These are phyloP conservation scores for Homalodisca vitripennis DNA, from an alignment of 1,140 invertebrate species.

Conservation along the genomic window DNA sequence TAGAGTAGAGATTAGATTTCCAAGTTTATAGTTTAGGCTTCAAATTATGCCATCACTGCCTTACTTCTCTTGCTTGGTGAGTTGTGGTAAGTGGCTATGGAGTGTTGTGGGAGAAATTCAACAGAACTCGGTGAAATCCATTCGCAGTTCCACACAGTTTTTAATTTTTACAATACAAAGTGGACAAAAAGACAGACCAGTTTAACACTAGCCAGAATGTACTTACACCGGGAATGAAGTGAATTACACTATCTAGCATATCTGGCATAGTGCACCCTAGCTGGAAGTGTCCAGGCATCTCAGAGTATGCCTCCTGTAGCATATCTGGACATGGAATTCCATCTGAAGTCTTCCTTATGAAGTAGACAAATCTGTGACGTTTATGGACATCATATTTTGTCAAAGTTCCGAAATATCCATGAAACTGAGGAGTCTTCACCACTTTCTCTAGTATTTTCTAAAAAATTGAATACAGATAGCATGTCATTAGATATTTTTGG, in stretches of 20 bases:
- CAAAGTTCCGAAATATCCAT: conserved; percentile 63
- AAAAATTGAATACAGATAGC: conserved; percentile 29
- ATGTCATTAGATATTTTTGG: too few relatives aligned
- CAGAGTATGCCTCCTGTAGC: conserved; percentile 50
- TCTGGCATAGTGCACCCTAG: conserved; percentile 58
- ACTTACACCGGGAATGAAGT: conserved; percentile 19
- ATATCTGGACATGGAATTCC: conserved; percentile 55
- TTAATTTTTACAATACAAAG: too few relatives aligned
- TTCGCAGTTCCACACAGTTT: too few relatives aligned
- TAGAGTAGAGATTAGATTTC: too few relatives aligned
- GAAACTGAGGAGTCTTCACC: conserved; percentile 62
- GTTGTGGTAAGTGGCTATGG: too few relatives aligned
- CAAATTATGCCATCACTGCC: too few relatives aligned
- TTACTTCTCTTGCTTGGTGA: too few relatives aligned
- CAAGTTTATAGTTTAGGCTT: too few relatives aligned
- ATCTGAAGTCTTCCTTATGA: conserved; percentile 59
- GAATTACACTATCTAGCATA: conserved; percentile 50
- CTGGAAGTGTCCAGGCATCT: conserved; percentile 63
- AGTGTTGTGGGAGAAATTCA: too few relatives aligned
- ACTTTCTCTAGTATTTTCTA: conserved; percentile 65
- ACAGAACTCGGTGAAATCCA: too few relatives aligned
- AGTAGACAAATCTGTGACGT: conserved; percentile 61
- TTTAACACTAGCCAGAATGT: too few relatives aligned
- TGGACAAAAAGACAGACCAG: too few relatives aligned
- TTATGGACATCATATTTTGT: conserved; percentile 49